These are phyloP conservation scores for Polypedilum pembai DNA, from an alignment of 1,140 invertebrate species.

Conservation along the genomic window DNA sequence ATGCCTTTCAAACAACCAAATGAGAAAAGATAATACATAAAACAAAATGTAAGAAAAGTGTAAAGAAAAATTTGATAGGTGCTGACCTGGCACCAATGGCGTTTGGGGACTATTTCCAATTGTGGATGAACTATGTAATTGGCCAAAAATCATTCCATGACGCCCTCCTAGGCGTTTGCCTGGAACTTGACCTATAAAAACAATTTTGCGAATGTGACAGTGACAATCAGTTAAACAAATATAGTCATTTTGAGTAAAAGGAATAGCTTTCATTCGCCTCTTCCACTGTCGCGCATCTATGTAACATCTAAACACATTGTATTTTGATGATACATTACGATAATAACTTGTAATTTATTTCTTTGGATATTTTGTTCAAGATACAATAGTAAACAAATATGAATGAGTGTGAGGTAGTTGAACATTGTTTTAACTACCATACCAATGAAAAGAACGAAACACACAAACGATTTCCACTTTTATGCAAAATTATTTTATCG, in stretches of 20 bases:
- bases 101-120: slow-evolving; percentile 51
- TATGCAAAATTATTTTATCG: no score
- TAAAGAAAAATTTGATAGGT: slow-evolving; percentile 9
- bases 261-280: background rate
- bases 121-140: slow-evolving; percentile 50
- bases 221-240: background rate
- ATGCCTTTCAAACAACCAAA: background rate
- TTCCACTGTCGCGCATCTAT: background rate
- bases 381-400: no score
- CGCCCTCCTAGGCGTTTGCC: slow-evolving; percentile 55
- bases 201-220: slow-evolving; percentile 31
- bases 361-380: no score
- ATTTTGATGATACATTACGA: slow-evolving; percentile 4
- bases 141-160: slow-evolving; percentile 60
- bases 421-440: no score
- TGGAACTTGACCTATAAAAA: slow-evolving; percentile 54
- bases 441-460: no score
- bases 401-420: no score
- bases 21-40: slow-evolving; percentile 2
- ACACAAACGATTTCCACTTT: no score
- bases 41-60: slow-evolving; percentile 28
- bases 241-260: slow-evolving; percentile 28
- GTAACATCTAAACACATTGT: slow-evolving; percentile 26
- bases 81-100: slow-evolving; percentile 45
- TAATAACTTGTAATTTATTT: no score